These are phyloP conservation scores for Haemorhous mexicanus DNA, from an alignment of 2,113 vertebrate species.

Conservation along the genomic window DNA sequence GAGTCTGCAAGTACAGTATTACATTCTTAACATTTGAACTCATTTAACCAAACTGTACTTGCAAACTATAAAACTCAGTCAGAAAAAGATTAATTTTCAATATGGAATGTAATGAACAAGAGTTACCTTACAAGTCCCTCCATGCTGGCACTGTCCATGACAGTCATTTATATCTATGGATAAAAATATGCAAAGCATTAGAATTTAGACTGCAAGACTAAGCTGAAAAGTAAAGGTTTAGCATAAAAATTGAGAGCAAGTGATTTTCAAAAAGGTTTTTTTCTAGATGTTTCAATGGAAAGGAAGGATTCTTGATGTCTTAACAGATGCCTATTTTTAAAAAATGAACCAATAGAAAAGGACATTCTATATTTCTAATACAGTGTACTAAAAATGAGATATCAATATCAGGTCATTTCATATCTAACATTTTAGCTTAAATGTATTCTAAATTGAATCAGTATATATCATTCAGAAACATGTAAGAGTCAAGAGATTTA, in stretches of 20 bases:
- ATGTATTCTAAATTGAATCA: background rate
- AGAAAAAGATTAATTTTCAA: background rate
- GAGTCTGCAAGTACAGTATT: background rate
- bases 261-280: background rate
- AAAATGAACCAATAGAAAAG: background rate
- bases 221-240: background rate
- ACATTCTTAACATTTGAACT: background rate
- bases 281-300: background rate
- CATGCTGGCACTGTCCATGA: constrained; percentile 89
- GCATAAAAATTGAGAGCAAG: background rate
- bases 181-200: constrained; percentile 36
- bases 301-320: background rate
- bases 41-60: background rate
- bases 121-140: constrained; percentile 88
- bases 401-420: background rate
- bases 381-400: background rate
- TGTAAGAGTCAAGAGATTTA: background rate
- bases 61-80: background rate
- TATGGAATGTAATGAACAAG: background rate
- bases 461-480: background rate
- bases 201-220: background rate
- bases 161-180: constrained; percentile 85
- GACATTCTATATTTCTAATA: background rate
- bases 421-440: background rate
- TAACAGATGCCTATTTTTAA: background rate